A percentile compares a stretch with the other conserved stretches of the same genome.
phyloP scores from a whole-genome alignment of 2,888 invertebrate genomes.

The Andrena fulva region DNA sequence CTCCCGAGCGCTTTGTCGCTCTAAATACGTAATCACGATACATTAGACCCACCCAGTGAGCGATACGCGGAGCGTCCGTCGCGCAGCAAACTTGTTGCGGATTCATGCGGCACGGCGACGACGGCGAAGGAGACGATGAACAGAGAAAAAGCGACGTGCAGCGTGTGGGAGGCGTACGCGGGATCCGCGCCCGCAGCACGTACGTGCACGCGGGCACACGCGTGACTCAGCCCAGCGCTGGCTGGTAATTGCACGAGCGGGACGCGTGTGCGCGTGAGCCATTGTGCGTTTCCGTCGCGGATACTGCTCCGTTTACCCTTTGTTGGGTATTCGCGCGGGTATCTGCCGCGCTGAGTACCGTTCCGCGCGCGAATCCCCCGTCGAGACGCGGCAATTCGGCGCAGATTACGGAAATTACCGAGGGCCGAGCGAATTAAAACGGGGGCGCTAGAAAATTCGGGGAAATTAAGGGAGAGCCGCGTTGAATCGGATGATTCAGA shows the following conservation, averaged over 20 bases:
- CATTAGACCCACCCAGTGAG: conserved; percentile 58
- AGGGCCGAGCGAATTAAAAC: no score
- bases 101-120: conserved; percentile 35
- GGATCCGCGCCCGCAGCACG: conserved; percentile 46
- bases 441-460: background rate
- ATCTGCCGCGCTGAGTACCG: conserved; percentile 44
- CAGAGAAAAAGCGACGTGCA: conserved; percentile 34
- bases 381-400: conserved; percentile 6
- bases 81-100: conserved; percentile 74
- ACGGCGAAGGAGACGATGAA: conserved; percentile 34
- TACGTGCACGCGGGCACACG: conserved; percentile 62
- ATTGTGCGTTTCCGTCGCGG: conserved; percentile 74
- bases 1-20: conserved; percentile 50
- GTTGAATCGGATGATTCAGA: no score
- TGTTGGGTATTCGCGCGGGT: conserved; percentile 57
- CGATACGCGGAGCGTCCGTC: conserved; percentile 59
- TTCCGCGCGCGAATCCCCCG: conserved; percentile 29
- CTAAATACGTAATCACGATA: conserved; percentile 55
- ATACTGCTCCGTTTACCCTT: conserved; percentile 75
- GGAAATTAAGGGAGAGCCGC: background rate
- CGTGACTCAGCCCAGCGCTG: conserved; percentile 56
- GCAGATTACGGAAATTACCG: background rate
- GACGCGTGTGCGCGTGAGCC: conserved; percentile 62
- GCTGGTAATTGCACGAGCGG: conserved; percentile 70
- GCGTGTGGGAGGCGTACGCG: conserved; percentile 49